Conservation (phyloP, 30 jellyfish, hydroid and myxozoan species). For the Aurelia sp. region DNA sequence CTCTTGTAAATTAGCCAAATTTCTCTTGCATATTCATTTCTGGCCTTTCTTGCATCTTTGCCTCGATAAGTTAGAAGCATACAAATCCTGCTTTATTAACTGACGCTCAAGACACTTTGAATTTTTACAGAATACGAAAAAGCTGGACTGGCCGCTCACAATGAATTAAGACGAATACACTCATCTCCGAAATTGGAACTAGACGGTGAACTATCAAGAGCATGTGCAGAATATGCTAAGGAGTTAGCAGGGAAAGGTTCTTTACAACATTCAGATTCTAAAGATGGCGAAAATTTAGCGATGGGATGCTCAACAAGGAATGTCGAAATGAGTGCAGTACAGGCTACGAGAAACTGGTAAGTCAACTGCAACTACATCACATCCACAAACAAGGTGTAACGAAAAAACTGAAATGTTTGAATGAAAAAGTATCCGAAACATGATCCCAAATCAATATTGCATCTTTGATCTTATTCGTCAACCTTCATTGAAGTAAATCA, state of each 20-base stretch:
- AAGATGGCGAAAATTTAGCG: slow-evolving; percentile 75
- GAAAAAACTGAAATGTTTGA: too few relatives aligned
- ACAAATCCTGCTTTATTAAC: too few relatives aligned
- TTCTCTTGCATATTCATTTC: too few relatives aligned
- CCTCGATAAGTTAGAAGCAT: too few relatives aligned
- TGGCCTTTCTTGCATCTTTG: too few relatives aligned
- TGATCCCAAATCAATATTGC: too few relatives aligned
- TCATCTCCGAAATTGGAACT: slow-evolving; percentile 16
- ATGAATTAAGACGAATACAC: slow-evolving; percentile 61
- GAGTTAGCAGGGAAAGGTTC: slow-evolving; percentile 30
- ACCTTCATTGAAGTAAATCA: too few relatives aligned
- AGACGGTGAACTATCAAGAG: slow-evolving; percentile 41
- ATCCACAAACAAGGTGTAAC: neutral
- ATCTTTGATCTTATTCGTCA: too few relatives aligned
- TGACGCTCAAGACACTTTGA: neutral
- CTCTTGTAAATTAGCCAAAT: too few relatives aligned
- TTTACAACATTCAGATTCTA: slow-evolving; percentile 48
- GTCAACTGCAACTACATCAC: neutral
- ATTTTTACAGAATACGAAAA: slow-evolving; percentile 41
- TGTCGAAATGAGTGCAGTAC: slow-evolving; percentile 52
- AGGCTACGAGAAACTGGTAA: slow-evolving; percentile 79
- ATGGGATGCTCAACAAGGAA: slow-evolving; percentile 37
- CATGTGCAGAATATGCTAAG: slow-evolving; percentile 70
- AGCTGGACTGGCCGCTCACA: slow-evolving; percentile 60
- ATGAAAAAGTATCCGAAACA: too few relatives aligned